Evolutionary conservation across 1,140 invertebrate species (phyloP).

Genomic region (Lordiphosa stackelbergi): DNA sequence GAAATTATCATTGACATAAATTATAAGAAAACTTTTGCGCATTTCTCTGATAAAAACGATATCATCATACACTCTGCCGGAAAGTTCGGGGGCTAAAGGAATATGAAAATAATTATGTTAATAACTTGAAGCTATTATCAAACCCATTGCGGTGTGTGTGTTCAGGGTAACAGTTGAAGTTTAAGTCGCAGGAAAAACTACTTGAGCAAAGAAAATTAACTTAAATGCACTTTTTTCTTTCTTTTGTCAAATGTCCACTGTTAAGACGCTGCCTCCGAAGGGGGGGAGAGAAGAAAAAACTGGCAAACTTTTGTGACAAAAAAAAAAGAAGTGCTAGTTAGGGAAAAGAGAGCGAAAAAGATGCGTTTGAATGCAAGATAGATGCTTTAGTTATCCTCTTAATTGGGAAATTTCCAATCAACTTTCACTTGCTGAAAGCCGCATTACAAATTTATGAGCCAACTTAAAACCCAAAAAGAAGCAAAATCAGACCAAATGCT

Average conservation of each 20-base stretch:
- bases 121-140: slow-evolving; percentile 65
- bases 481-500: slow-evolving; percentile 40
- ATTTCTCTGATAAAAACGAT: slow-evolving; percentile 29
- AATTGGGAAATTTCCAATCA: not conserved
- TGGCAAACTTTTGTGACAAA: slow-evolving; percentile 13
- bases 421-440: slow-evolving; percentile 2
- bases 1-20: slow-evolving; percentile 36
- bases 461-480: slow-evolving; percentile 39
- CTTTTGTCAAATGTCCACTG: slow-evolving; percentile 37
- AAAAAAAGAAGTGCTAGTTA: not conserved
- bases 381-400: not conserved
- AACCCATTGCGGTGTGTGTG: slow-evolving; percentile 44
- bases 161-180: not conserved
- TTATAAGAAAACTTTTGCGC: slow-evolving; percentile 38
- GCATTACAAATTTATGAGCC: slow-evolving; percentile 54
- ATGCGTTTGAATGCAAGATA: slow-evolving; percentile 33
- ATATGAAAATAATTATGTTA: slow-evolving; percentile 46
- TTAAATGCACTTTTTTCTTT: slow-evolving; percentile 38
- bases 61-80: not conserved
- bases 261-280: slow-evolving; percentile 22
- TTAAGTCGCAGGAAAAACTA: slow-evolving; percentile 36
- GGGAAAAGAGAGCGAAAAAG: slow-evolving; percentile 9
- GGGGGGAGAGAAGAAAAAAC: not conserved
- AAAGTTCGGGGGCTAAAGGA: slow-evolving; percentile 1
- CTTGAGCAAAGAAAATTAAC: slow-evolving; percentile 50